Conservation (phyloP, 2,113 vertebrate species). For the Murina feae region DNA sequence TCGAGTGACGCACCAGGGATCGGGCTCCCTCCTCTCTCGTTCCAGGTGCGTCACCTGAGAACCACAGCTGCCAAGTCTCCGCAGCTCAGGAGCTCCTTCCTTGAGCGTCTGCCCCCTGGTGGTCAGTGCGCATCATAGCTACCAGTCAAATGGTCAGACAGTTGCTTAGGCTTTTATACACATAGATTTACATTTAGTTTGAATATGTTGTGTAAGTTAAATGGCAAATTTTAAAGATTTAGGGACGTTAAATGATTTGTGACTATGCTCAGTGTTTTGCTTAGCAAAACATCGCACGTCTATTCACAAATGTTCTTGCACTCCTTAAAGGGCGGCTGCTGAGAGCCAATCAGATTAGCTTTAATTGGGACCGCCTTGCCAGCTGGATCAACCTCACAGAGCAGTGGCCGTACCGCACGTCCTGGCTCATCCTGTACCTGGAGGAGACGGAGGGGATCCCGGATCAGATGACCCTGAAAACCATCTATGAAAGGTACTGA, state of each 20-base stretch:
- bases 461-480: conserved; percentile 91
- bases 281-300: background rate
- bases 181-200: background rate
- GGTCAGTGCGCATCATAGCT: too few species aligned
- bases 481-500: conserved; percentile 94
- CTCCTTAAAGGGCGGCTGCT: conserved; percentile 88
- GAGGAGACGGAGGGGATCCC: conserved; percentile 94
- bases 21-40: too few species aligned
- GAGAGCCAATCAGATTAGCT: conserved; percentile 96
- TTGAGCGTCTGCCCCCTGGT: too few species aligned
- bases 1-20: too few species aligned
- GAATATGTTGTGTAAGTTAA: background rate
- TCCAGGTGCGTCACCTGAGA: too few species aligned
- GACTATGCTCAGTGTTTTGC: background rate
- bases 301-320: background rate
- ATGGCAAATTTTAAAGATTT: background rate
- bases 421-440: conserved; percentile 96
- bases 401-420: conserved; percentile 98
- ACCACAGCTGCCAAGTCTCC: too few species aligned
- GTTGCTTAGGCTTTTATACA: background rate
- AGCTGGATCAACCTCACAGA: conserved; percentile 99
- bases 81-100: too few species aligned
- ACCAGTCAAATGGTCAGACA: too few species aligned
- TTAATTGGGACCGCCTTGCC: conserved; percentile 96
- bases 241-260: background rate